Evolutionary conservation across 2,888 invertebrate species (phyloP).

Genomic region (Dichetophora obliterata): DNA sequence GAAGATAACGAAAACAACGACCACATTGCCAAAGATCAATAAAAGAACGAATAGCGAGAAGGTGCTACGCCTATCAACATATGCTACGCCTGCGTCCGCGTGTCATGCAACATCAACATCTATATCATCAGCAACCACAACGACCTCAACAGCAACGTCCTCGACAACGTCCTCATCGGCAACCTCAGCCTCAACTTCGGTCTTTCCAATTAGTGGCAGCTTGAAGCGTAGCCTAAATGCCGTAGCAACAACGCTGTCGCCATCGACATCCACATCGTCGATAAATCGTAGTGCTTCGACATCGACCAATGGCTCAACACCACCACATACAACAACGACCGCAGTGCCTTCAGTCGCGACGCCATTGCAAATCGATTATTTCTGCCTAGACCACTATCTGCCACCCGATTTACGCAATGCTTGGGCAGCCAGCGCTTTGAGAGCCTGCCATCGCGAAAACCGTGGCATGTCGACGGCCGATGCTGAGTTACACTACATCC

Average conservation of each 20-base stretch:
- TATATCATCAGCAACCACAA: conserved; percentile 33
- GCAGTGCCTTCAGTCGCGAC: neutral
- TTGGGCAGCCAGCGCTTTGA: conserved; percentile 72
- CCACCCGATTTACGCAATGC: conserved; percentile 76
- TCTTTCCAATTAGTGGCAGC: conserved; percentile 45
- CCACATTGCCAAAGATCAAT: conserved; percentile 63
- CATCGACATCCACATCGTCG: conserved; percentile 54
- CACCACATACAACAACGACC: conserved; percentile 38
- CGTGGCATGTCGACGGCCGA: conserved; percentile 82
- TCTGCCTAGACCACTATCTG: conserved; percentile 88
- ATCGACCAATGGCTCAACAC: conserved; percentile 46
- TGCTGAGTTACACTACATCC: conserved; percentile 89
- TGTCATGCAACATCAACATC: conserved; percentile 27
- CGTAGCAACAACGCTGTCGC: conserved; percentile 51
- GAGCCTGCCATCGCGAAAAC: conserved; percentile 86
- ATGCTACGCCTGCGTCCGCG: conserved; percentile 50
- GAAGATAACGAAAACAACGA: conserved; percentile 48
- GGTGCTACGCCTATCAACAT: conserved; percentile 60
- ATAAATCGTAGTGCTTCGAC: conserved; percentile 48
- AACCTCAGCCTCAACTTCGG: conserved; percentile 32
- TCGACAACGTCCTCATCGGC: conserved; percentile 27
- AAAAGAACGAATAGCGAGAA: conserved; percentile 61
- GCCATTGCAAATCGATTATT: conserved; percentile 70
- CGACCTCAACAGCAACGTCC: conserved; percentile 25
- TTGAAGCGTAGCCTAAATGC: conserved; percentile 49